Evolutionary conservation across 2,888 invertebrate species (phyloP).

Genomic region (Aethes cnicana): DNA sequence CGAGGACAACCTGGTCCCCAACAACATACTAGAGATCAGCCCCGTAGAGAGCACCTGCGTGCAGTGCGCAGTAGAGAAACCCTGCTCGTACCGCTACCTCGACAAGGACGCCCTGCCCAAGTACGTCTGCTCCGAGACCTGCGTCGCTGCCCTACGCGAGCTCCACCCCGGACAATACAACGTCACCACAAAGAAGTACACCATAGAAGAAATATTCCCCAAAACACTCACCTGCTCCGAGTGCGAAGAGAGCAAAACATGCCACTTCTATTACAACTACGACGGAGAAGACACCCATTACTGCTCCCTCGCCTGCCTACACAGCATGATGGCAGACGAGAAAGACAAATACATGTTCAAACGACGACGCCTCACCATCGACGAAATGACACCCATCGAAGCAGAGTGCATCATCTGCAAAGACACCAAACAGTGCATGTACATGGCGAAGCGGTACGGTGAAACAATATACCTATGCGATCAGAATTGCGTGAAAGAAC

Average conservation of each 20-base stretch:
- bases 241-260: constrained; percentile 68
- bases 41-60: constrained; percentile 64
- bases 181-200: constrained; percentile 60
- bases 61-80: constrained; percentile 62
- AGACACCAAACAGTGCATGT: constrained; percentile 71
- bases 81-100: constrained; percentile 59
- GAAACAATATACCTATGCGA: constrained; percentile 78
- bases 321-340: constrained; percentile 78
- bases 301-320: constrained; percentile 79
- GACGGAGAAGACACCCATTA: constrained; percentile 75
- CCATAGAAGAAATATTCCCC: constrained; percentile 67
- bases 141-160: constrained; percentile 69
- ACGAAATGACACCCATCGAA: constrained; percentile 56
- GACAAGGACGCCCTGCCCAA: constrained; percentile 52
- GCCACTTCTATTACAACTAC: constrained; percentile 73
- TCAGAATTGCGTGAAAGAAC: constrained; percentile 80
- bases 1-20: constrained; percentile 55
- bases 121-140: constrained; percentile 75
- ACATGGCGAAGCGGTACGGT: constrained; percentile 75
- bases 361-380: constrained; percentile 75
- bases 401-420: constrained; percentile 75
- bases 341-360: constrained; percentile 80
- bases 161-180: constrained; percentile 58
- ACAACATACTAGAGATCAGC: constrained; percentile 67
- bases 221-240: constrained; percentile 59